Base-by-base conservation (phyloP, 2,888 invertebrate species). In the Harmothoe impar region DNA sequence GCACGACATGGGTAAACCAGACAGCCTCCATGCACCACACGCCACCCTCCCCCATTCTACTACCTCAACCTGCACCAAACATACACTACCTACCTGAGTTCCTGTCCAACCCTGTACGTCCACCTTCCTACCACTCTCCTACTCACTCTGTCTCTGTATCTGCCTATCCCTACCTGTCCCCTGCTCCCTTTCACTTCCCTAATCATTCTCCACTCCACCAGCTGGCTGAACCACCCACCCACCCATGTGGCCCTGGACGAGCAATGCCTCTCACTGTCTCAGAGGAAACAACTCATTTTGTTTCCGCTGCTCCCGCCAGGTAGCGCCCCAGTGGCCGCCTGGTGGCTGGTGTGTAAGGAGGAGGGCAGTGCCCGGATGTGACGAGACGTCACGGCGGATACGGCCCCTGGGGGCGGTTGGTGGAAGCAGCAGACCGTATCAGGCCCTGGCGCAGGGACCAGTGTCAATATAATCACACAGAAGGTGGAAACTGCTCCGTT, bases 291-390 rank as follows among this genome's bases (percentile, higher is more conserved):
- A 62, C 62, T n/a, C 62, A 12, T 62, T 62, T 20, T 62, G 62
- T 3, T 20, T 62, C 62, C 43, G 10, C 43, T 43, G 3, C 43
- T 43, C 43, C 43, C 43, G 10, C 43, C 10, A 43, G 43, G 43
- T 3, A 20, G 62, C n/a, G 62, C n/a, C 62, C 3, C 62, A 62
- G 62, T 62, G 23, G 62, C 7, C 62, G 15, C 62, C 7, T 12
- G n/a, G 62, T n/a, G n/a, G 62, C n/a, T 62, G 7, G 62, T n/a
- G 62, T 62, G 20, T n/a, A 62, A 62, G 62, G n/a, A 62, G 20
- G 62, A 62, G 62, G 62, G 62, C 20, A n/a, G n/a, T 62, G 15
- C 7, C 62, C 62, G 62, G 62, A 62, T 62, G 62, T 62, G 62
- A 62, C 62, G 20, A 12, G 62, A 20, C n/a, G 62, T 62, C 62